These are phyloP conservation scores for Hemiscyllium ocellatum DNA, from an alignment of 2,113 vertebrate species.

Conservation along the genomic window DNA sequence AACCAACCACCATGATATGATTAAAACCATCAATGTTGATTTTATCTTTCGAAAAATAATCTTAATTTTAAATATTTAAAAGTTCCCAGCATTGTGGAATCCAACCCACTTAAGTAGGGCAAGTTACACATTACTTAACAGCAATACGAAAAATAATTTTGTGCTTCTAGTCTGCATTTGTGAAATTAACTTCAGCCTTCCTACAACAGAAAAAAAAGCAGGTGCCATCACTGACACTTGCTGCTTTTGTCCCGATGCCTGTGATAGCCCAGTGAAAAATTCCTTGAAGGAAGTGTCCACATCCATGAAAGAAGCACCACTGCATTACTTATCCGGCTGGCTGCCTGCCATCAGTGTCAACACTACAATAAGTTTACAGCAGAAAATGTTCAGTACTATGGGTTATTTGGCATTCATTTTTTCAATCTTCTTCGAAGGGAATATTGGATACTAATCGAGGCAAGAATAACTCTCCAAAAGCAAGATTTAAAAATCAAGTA, in stretches of 20 bases:
- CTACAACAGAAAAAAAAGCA: background rate
- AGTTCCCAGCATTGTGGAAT: background rate
- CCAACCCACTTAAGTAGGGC: background rate
- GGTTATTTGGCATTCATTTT: background rate
- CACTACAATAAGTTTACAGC: background rate
- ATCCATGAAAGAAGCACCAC: background rate
- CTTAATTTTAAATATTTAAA: background rate
- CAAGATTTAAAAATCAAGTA: background rate
- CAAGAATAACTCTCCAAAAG: background rate
- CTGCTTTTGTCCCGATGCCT: background rate
- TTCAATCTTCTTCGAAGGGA: background rate
- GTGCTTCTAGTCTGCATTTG: background rate
- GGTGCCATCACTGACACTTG: background rate
- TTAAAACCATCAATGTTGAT: constrained; percentile 1
- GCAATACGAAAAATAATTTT: background rate
- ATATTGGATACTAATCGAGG: background rate
- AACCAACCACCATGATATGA: background rate
- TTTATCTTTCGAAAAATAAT: background rate
- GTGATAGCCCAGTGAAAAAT: background rate
- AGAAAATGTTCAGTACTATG: background rate
- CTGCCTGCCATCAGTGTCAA: background rate
- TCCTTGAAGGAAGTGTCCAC: background rate
- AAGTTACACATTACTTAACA: background rate
- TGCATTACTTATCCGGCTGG: background rate
- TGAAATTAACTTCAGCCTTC: background rate